These are phyloP conservation scores for Anthophora plumipes DNA, from an alignment of 2,888 invertebrate species.

Conservation along the genomic window DNA sequence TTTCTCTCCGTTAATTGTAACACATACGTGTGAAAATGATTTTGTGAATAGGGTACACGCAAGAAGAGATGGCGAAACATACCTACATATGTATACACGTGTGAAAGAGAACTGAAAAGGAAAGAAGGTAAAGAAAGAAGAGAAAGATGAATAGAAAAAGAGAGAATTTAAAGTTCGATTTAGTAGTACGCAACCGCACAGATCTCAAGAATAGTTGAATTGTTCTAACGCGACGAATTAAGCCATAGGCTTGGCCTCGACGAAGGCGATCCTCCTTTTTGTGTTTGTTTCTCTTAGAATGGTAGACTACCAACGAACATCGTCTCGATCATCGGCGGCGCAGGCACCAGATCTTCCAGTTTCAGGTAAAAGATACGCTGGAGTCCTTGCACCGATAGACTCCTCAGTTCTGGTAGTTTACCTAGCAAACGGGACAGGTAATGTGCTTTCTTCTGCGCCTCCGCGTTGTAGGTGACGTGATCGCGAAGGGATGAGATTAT, in stretches of 20 bases:
- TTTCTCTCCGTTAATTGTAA: neutral
- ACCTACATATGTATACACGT: slow-evolving; percentile 61
- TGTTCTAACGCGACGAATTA: slow-evolving; percentile 56
- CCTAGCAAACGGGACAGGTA: slow-evolving; percentile 97
- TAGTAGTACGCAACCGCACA: slow-evolving; percentile 62
- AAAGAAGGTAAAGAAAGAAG: too few species aligned
- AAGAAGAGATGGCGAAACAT: slow-evolving; percentile 61
- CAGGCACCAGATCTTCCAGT: slow-evolving; percentile 95
- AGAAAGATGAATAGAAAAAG: too few species aligned
- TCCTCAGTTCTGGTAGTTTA: slow-evolving; percentile 96
- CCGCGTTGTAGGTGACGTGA: slow-evolving; percentile 96
- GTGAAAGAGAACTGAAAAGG: too few species aligned
- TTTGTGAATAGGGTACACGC: slow-evolving; percentile 53
- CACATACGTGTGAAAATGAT: slow-evolving; percentile 33
- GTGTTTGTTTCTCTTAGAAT: too few species aligned
- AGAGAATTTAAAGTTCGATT: slow-evolving; percentile 34
- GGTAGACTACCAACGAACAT: slow-evolving; percentile 98
- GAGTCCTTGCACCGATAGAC: slow-evolving; percentile 96
- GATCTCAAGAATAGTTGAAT: slow-evolving; percentile 52
- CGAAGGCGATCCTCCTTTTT: slow-evolving; percentile 11
- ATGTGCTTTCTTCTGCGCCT: slow-evolving; percentile 95
- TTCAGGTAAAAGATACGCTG: slow-evolving; percentile 98
- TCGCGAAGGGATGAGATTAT: slow-evolving; percentile 97
- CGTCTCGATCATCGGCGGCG: slow-evolving; percentile 96
- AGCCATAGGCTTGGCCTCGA: slow-evolving; percentile 55